Conservation (phyloP, 2,113 vertebrate species). For the Stigmatopora nigra region DNA sequence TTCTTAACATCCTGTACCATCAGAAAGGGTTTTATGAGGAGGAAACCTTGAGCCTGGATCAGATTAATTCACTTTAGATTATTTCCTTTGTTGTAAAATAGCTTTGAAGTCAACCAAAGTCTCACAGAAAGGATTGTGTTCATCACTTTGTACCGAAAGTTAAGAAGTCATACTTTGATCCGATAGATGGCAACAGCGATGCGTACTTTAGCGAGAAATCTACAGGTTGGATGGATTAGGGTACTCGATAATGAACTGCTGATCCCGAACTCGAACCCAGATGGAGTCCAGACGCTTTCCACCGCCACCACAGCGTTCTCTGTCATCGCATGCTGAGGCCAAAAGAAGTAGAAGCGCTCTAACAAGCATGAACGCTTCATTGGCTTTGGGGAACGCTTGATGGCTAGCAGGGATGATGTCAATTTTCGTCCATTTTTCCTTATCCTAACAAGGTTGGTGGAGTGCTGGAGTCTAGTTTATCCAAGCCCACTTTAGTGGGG, state of each 20-base stretch:
- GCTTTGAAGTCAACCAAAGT: neutral
- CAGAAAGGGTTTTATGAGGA: neutral
- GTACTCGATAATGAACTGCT: slow-evolving; percentile 42
- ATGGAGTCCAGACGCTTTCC: slow-evolving; percentile 40
- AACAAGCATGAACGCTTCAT: slow-evolving; percentile 11
- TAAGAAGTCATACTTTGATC: slow-evolving; percentile 25
- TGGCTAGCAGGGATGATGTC: neutral
- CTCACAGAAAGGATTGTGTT: neutral
- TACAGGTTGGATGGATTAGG: slow-evolving; percentile 15
- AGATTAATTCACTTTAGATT: neutral
- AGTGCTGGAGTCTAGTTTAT: too few relatives aligned
- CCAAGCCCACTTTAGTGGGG: too few relatives aligned
- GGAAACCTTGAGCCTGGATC: neutral
- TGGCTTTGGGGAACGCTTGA: slow-evolving; percentile 12
- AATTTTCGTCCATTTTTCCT: neutral
- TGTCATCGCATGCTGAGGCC: slow-evolving; percentile 38
- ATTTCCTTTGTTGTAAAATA: neutral
- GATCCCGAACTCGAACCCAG: slow-evolving; percentile 34
- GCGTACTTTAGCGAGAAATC: slow-evolving; percentile 6
- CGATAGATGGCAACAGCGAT: slow-evolving; percentile 59
- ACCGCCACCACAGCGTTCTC: slow-evolving; percentile 37
- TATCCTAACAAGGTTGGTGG: neutral
- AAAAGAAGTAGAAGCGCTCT: slow-evolving; percentile 23
- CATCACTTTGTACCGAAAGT: neutral
- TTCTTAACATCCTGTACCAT: neutral